Evolutionary conservation across 2,888 invertebrate species (phyloP).

Genomic region (Lithophane leautieri): DNA sequence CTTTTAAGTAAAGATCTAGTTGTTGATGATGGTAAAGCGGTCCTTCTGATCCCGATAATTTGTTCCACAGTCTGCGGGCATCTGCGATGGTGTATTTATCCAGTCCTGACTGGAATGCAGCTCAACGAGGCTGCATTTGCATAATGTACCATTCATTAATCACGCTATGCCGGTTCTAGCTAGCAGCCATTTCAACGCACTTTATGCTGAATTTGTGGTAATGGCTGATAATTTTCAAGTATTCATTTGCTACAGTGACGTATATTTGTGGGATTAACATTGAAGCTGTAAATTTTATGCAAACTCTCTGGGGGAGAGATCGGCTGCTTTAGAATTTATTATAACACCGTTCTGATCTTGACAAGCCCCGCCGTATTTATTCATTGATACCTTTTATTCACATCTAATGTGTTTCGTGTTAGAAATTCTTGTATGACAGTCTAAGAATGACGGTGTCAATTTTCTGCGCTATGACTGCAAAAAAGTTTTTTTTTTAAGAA

Average conservation of each 20-base stretch:
- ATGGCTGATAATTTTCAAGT: constrained; percentile 60
- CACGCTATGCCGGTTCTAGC: constrained; percentile 61
- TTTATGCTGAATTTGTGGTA: constrained; percentile 63
- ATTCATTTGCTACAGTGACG: constrained; percentile 56
- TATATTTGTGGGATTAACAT: constrained; percentile 57
- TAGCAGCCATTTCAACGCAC: constrained; percentile 59
- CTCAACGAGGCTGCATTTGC: constrained; percentile 66
- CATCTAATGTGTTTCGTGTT: background rate
- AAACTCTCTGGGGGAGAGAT: constrained; percentile 33
- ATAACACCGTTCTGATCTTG: constrained; percentile 16
- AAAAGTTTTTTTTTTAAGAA: constrained; percentile 1
- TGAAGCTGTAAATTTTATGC: constrained; percentile 28
- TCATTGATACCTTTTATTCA: background rate
- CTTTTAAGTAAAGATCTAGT: too few relatives aligned
- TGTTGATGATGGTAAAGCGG: constrained; percentile 3
- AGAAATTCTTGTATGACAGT: too few relatives aligned
- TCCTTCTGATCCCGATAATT: constrained; percentile 45
- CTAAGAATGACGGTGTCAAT: too few relatives aligned
- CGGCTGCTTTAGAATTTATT: constrained; percentile 19
- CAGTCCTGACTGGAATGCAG: constrained; percentile 69
- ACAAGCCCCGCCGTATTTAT: constrained; percentile 1
- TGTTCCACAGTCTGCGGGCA: constrained; percentile 29
- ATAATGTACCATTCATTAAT: constrained; percentile 73
- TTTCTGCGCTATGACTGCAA: background rate
- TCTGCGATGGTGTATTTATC: constrained; percentile 61